Conservation (phyloP, 2,797 vertebrate genomes). For the Catostomus latipinnis region DNA sequence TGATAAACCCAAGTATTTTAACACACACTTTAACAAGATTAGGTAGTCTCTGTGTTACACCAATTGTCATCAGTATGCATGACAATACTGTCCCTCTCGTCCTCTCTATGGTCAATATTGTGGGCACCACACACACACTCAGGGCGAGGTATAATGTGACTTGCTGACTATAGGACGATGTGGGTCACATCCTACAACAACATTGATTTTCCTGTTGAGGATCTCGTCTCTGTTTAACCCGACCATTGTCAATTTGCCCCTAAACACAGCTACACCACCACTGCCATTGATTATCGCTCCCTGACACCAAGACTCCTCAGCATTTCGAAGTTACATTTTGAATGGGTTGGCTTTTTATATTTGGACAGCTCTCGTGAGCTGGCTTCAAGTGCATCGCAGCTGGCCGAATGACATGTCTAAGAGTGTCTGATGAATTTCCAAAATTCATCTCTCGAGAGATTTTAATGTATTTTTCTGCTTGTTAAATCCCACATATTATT, state of each 20-base stretch:
- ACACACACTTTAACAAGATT: constrained; percentile 48
- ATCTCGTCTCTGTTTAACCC: constrained; percentile 96
- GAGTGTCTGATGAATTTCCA: constrained; percentile 25
- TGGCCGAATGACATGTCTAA: constrained; percentile 21
- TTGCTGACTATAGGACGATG: constrained; percentile 76
- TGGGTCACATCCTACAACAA: constrained; percentile 84
- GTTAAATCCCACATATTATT: constrained; percentile 39
- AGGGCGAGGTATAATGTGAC: constrained; percentile 82
- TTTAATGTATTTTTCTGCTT: constrained; percentile 38
- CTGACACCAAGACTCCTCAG: constrained; percentile 71
- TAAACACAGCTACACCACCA: constrained; percentile 90
- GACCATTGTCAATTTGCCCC: constrained; percentile 90
- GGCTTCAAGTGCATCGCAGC: background rate
- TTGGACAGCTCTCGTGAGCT: background rate
- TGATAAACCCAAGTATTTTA: constrained; percentile 32
- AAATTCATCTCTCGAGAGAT: constrained; percentile 31
- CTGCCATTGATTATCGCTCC: constrained; percentile 90
- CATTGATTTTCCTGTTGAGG: constrained; percentile 98
- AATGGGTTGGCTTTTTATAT: constrained; percentile 43
- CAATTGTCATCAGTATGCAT: constrained; percentile 47
- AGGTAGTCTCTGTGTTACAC: constrained; percentile 47
- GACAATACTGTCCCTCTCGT: constrained; percentile 58
- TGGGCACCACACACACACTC: constrained; percentile 75
- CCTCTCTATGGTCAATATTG: constrained; percentile 75
- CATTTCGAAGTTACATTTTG: constrained; percentile 55